phyloP scores from a whole-genome alignment of 2,113 vertebrate genomes.

The Prolemur simus region DNA sequence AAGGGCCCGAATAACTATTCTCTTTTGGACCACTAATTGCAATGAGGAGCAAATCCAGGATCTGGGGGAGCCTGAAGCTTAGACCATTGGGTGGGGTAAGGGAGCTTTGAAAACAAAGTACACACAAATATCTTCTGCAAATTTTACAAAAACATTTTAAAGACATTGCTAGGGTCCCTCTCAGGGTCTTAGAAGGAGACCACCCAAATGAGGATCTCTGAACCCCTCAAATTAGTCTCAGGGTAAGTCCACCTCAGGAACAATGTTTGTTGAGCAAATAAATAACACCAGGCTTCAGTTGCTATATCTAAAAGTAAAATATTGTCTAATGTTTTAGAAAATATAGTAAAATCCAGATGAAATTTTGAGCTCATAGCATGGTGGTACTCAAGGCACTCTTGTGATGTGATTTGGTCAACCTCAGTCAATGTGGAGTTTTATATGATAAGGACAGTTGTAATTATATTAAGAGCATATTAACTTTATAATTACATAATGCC shows the following conservation, averaged over 20 bases:
- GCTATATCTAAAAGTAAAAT: background rate
- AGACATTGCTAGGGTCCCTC: background rate
- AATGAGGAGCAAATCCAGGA: background rate
- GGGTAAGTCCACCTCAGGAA: background rate
- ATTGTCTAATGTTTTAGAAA: slow-evolving; percentile 1
- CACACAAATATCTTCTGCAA: background rate
- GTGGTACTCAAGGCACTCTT: background rate
- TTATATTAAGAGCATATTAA: slow-evolving; percentile 3
- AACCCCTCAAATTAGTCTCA: background rate
- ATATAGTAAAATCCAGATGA: background rate
- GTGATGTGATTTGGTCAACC: background rate
- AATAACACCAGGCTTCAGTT: background rate
- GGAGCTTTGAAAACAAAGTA: background rate
- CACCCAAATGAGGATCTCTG: background rate
- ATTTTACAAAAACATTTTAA: slow-evolving; percentile 18
- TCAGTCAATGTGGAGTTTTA: background rate
- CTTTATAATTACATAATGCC: slow-evolving; percentile 9
- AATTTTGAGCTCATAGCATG: background rate
- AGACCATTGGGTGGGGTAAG: background rate
- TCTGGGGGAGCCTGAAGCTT: background rate
- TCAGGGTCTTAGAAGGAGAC: background rate
- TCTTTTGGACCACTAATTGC: background rate
- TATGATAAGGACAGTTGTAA: background rate
- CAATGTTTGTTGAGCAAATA: slow-evolving; percentile 24
- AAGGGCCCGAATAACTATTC: background rate